These are phyloP conservation scores for Ancistrus triradiatus DNA, from an alignment of 2,113 vertebrate species.

Conservation along the genomic window DNA sequence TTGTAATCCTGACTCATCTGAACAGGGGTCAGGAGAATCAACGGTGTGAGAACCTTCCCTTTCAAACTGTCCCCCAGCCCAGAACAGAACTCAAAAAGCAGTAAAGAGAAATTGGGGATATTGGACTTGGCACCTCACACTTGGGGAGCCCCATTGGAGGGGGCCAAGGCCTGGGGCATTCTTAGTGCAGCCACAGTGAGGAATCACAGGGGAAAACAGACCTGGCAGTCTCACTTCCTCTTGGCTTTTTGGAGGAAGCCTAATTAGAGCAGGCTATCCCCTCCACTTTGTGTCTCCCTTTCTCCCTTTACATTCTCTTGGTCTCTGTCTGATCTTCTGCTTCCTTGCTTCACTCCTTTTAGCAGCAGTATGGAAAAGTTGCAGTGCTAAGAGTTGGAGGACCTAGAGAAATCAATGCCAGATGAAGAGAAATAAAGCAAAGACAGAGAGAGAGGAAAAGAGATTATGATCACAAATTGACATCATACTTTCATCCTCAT, in stretches of 20 bases:
- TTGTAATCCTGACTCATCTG: constrained; percentile 57
- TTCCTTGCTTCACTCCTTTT: not conserved
- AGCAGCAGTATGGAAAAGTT: constrained; percentile 70
- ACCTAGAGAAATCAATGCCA: constrained; percentile 76
- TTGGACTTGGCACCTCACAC: constrained; percentile 82
- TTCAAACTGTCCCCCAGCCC: constrained; percentile 3
- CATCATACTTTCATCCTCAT: constrained; percentile 16
- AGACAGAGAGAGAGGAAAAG: not conserved
- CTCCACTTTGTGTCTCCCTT: constrained; percentile 40
- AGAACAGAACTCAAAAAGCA: constrained; percentile 12
- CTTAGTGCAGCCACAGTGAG: constrained; percentile 69
- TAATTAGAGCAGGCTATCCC: constrained; percentile 71
- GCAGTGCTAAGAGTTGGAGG: constrained; percentile 69
- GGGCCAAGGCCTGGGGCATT: constrained; percentile 65
- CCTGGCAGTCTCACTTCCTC: constrained; percentile 86
- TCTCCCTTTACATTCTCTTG: constrained; percentile 12
- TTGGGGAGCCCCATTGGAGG: constrained; percentile 56
- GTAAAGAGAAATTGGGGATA: constrained; percentile 77
- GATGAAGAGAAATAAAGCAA: constrained; percentile 58
- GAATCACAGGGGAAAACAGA: constrained; percentile 80
- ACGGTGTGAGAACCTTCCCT: constrained; percentile 24
- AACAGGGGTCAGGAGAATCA: constrained; percentile 42
- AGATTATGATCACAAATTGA: constrained; percentile 24
- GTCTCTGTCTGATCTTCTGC: constrained; percentile 18
- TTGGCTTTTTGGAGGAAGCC: constrained; percentile 72